Evolutionary conservation across 2,113 vertebrate genomes (phyloP).

Genomic region (Campylorhamphus procurvoides): DNA sequence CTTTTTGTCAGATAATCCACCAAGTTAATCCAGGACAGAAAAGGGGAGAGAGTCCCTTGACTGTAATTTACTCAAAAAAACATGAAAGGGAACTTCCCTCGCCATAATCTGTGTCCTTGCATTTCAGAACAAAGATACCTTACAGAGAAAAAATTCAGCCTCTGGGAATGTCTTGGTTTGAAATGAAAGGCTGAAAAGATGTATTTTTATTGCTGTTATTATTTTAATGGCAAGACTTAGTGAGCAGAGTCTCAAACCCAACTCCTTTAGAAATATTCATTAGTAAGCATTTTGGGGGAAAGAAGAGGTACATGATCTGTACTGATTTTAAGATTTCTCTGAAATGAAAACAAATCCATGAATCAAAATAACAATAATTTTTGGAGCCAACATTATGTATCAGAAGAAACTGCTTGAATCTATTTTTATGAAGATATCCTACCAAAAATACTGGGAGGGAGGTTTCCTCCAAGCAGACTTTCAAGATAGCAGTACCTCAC

Average conservation of each 20-base stretch:
- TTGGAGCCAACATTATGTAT: background rate
- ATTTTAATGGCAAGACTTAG: background rate
- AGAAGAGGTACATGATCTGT: background rate
- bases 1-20: conserved; percentile 27
- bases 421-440: background rate
- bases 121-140: background rate
- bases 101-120: background rate
- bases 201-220: background rate
- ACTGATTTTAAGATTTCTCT: background rate
- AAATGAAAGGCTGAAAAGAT: background rate
- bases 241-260: background rate
- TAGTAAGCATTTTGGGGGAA: background rate
- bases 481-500: background rate
- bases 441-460: background rate
- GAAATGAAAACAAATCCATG: background rate
- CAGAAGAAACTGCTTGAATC: background rate
- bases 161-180: background rate
- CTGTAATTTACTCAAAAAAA: background rate
- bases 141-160: background rate
- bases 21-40: background rate
- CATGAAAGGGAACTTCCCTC: background rate
- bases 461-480: background rate
- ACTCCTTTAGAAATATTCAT: background rate
- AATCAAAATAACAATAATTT: background rate
- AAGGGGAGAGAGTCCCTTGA: background rate